Evolutionary conservation across 2,113 vertebrate species (phyloP).

Genomic region (Mormyrus lacerda): DNA sequence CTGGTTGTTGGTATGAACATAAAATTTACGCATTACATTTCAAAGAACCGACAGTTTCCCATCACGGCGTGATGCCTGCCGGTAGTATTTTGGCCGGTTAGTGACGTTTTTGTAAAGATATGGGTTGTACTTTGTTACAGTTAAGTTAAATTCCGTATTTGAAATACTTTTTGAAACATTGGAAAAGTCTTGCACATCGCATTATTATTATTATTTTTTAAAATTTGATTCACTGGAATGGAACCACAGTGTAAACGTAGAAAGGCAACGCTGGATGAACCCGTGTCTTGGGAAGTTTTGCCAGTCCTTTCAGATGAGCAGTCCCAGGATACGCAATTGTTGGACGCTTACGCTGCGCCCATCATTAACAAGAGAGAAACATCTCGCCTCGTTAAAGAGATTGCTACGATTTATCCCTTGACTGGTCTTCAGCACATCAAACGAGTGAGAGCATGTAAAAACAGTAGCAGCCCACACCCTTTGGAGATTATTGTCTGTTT

Average conservation of each 20-base stretch:
- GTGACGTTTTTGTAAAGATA: not conserved
- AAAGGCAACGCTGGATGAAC: constrained; percentile 30
- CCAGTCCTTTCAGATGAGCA: constrained; percentile 75
- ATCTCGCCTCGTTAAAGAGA: constrained; percentile 61
- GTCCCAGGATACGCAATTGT: constrained; percentile 52
- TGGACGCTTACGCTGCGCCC: constrained; percentile 64
- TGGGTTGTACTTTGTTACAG: not conserved
- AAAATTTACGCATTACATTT: not conserved
- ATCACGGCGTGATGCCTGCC: not conserved
- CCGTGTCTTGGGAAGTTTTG: constrained; percentile 49
- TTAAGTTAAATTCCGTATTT: not conserved
- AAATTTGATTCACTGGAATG: constrained; percentile 34
- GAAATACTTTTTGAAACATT: not conserved
- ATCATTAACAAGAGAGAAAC: constrained; percentile 70
- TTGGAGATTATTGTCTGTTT: constrained; percentile 72
- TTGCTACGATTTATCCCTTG: constrained; percentile 57
- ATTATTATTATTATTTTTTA: not conserved
- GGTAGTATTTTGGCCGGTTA: not conserved
- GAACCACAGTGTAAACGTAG: constrained; percentile 58
- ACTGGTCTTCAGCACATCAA: constrained; percentile 65
- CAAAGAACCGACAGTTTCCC: not conserved
- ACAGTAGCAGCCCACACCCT: constrained; percentile 36
- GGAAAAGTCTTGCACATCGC: not conserved
- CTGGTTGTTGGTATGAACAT: not conserved
- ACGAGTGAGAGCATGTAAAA: constrained; percentile 61